Conservation (phyloP, 2,888 invertebrate genomes). For the Diadegma fenestrale region DNA sequence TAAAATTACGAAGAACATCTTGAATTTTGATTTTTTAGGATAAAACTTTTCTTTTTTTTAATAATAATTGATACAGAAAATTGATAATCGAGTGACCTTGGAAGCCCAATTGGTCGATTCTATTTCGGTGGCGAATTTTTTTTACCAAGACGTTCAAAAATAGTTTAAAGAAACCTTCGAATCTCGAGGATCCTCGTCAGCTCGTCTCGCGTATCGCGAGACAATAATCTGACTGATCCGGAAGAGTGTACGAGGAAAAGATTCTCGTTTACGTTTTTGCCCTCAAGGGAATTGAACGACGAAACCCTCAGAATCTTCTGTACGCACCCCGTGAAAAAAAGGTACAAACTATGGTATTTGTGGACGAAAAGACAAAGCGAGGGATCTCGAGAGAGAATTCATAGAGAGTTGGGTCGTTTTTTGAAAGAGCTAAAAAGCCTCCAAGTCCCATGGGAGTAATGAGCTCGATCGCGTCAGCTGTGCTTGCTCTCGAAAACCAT, state of each 20-base stretch:
- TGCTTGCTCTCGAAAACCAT: conserved; percentile 48
- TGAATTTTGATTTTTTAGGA: too few relatives aligned
- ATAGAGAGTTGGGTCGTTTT: conserved; percentile 31
- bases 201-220: background rate
- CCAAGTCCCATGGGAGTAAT: conserved; percentile 72
- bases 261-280: conserved; percentile 17
- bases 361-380: conserved; percentile 12
- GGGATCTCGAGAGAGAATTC: conserved; percentile 4
- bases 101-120: background rate
- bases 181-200: background rate
- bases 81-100: background rate
- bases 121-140: background rate
- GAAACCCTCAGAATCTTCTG: conserved; percentile 28
- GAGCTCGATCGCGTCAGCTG: conserved; percentile 77
- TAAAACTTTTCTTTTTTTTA: too few relatives aligned
- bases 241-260: background rate
- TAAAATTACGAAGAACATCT: too few relatives aligned
- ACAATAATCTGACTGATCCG: conserved; percentile 9
- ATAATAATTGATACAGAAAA: background rate
- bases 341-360: conserved; percentile 24
- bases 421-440: conserved; percentile 48
- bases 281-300: conserved; percentile 30
- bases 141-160: background rate
- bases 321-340: conserved; percentile 9
- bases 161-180: background rate